phyloP scores from a whole-genome alignment of 2,113 vertebrate species.

The Anser brachyrhynchus region DNA sequence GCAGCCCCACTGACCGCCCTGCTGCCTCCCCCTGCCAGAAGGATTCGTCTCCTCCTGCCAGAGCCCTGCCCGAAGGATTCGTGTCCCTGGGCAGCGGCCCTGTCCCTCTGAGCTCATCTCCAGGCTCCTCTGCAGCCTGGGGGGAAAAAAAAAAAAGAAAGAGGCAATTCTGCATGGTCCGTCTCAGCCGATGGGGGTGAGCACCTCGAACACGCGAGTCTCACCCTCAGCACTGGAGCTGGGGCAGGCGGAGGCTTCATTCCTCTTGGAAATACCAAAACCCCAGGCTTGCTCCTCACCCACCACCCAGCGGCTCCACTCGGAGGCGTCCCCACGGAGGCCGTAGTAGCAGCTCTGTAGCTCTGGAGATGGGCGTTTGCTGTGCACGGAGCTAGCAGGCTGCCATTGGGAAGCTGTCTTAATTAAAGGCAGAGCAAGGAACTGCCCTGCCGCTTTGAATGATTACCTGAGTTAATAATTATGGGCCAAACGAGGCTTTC shows the following conservation, averaged over 20 bases:
- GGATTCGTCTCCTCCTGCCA: neutral
- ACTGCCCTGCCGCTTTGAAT: neutral
- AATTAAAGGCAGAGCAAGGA: neutral
- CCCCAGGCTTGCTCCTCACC: fast-evolving
- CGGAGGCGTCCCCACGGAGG: neutral
- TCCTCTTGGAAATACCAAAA: neutral
- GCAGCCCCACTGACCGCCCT: neutral
- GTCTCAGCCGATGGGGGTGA: neutral
- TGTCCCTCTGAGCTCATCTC: neutral
- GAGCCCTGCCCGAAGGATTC: neutral
- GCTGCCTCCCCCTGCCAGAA: neutral
- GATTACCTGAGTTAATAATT: neutral
- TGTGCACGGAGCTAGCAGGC: neutral
- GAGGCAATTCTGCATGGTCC: neutral
- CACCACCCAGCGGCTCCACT: neutral
- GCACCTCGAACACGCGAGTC: neutral
- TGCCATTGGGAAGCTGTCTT: neutral
- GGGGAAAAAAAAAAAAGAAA: neutral
- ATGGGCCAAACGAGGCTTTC: neutral
- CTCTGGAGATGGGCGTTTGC: neutral
- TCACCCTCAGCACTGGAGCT: neutral
- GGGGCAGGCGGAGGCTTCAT: neutral
- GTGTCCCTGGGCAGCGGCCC: neutral
- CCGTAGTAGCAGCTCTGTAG: neutral
- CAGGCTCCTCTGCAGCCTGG: neutral